A percentile compares a stretch with the other conserved stretches of the same genome.
These are phyloP conservation scores for Plagiodera versicolora DNA, from an alignment of 2,888 invertebrate genomes.

Conservation along the genomic window DNA sequence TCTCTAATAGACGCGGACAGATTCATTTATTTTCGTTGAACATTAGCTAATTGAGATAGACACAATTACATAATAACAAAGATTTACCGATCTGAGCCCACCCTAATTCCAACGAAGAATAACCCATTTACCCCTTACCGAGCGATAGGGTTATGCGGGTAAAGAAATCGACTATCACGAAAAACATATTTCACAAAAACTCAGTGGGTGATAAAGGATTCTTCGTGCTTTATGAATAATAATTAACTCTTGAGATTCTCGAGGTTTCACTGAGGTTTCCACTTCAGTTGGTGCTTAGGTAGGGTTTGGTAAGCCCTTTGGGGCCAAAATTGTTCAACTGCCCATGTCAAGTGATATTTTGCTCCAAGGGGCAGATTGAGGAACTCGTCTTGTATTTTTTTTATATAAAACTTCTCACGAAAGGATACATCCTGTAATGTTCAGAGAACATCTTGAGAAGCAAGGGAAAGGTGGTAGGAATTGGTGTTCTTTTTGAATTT, in stretches of 20 bases:
- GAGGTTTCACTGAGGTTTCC: neutral
- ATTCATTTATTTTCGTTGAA: neutral
- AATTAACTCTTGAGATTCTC: slow-evolving; percentile 25
- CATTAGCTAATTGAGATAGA: neutral
- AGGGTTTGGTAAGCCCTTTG: neutral
- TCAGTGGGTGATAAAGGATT: slow-evolving; percentile 36
- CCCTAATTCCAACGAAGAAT: neutral
- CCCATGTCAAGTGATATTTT: neutral
- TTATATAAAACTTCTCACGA: no score
- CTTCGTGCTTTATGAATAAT: slow-evolving; percentile 39
- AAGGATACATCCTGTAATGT: no score
- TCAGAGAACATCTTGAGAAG: no score
- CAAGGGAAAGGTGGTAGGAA: no score
- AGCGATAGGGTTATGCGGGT: slow-evolving; percentile 38
- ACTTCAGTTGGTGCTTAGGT: neutral
- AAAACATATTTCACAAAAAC: slow-evolving; percentile 43
- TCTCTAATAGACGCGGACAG: neutral
- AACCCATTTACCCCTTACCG: slow-evolving; percentile 41
- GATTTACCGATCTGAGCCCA: neutral
- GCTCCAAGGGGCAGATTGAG: neutral
- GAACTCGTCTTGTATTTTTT: no score
- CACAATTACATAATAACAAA: neutral
- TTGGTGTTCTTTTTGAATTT: no score
- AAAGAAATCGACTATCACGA: slow-evolving; percentile 39
- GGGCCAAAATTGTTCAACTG: neutral